Evolutionary conservation across 2,113 vertebrate species (phyloP).

Genomic region (Merops nubicus): DNA sequence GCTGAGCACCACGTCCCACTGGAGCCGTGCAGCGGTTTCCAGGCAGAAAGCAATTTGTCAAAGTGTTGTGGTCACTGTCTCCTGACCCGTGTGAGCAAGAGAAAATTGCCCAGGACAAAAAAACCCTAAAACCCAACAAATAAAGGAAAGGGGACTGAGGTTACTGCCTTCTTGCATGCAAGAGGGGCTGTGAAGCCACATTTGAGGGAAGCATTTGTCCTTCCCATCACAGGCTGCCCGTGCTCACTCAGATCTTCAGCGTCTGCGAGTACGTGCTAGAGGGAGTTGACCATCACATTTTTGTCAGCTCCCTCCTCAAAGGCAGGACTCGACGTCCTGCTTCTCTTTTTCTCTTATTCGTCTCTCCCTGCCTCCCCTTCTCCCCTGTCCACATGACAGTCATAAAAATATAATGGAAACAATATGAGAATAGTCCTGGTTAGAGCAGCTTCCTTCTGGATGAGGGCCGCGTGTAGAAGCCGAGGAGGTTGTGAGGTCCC

Average conservation of each 20-base stretch:
- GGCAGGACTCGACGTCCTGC: not conserved
- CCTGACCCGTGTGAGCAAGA: not conserved
- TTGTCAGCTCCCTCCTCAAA: constrained; percentile 38
- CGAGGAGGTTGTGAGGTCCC: not conserved
- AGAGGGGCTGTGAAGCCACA: not conserved
- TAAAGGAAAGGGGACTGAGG: not conserved
- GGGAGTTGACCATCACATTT: not conserved
- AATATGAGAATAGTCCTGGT: constrained; percentile 3
- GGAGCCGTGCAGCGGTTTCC: rapidly evolving
- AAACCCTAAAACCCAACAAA: not conserved
- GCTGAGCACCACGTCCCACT: rapidly evolving
- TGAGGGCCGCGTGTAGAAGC: not conserved
- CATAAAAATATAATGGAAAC: constrained; percentile 67
- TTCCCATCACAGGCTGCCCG: rapidly evolving
- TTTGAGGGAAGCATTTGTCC: not conserved
- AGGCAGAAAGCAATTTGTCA: not conserved
- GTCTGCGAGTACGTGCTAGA: not conserved
- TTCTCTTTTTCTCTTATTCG: constrained; percentile 29
- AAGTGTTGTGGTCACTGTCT: not conserved
- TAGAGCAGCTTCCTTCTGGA: constrained; percentile 45
- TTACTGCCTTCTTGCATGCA: not conserved
- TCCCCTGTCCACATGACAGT: constrained; percentile 40
- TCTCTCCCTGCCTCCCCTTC: not conserved
- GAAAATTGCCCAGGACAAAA: not conserved
- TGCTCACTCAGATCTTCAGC: not conserved